A percentile compares a stretch with the other conserved stretches of the same genome.
These are phyloP conservation scores for pig (Sus scrofa) DNA, from an alignment of 2,113 vertebrate species.

Conservation along the genomic window T2T-Sscrofa CM000826.6:62493001-62493500, in stretches of 20 bases:
- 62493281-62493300: background rate
- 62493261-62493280: background rate
- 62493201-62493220: background rate
- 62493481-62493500: background rate
- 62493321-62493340: background rate
- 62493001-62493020: background rate
- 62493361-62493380: background rate
- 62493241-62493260: background rate
- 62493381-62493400: background rate
- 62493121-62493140: background rate
- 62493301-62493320: background rate
- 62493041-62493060: background rate
- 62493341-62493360: background rate
- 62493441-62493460: background rate
- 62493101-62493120: background rate
- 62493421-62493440: background rate
- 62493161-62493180: background rate
- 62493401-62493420: conserved; percentile 7
- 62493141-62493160: background rate
- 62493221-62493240: too few relatives aligned
- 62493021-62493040: background rate
- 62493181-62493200: background rate
- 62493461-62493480: background rate
- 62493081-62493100: background rate
- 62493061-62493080: background rate